These are phyloP conservation scores for Mesocentrotus franciscanus DNA, from an alignment of 53 echinoderm and acorn worm genomes.

Conservation along the genomic window DNA sequence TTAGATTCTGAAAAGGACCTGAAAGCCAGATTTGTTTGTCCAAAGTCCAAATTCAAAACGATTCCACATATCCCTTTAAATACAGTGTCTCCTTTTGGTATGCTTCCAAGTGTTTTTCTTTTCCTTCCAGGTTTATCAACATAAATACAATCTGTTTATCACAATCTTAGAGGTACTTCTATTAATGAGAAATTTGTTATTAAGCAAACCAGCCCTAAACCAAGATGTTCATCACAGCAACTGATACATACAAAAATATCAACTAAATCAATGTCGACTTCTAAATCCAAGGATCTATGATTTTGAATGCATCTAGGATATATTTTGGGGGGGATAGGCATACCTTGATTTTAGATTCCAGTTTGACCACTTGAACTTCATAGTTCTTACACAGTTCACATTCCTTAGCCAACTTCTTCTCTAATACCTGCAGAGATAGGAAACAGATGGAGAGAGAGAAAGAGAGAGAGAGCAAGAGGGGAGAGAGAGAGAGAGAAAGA, in stretches of 20 bases:
- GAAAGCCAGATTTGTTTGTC: no score
- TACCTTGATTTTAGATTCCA: slow-evolving; percentile 86
- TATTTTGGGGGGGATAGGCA: background rate
- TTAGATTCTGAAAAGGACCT: no score
- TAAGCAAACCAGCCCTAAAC: background rate
- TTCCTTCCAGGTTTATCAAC: no score
- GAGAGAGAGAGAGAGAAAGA: background rate
- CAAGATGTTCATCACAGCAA: background rate
- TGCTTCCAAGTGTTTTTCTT: no score
- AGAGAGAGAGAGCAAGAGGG: background rate
- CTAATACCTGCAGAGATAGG: slow-evolving; percentile 71
- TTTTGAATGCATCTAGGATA: background rate
- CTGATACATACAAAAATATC: background rate
- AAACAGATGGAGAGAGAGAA: background rate
- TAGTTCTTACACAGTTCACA: slow-evolving; percentile 90
- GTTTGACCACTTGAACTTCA: slow-evolving; percentile 92
- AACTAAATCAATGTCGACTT: background rate
- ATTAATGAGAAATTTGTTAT: no score
- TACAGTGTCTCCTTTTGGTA: no score
- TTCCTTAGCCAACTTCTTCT: slow-evolving; percentile 89
- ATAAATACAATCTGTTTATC: no score
- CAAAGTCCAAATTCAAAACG: no score
- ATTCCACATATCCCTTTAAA: no score
- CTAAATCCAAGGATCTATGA: background rate
- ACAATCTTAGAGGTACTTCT: no score